Base-by-base conservation (phyloP, 2,888 invertebrate species). In the Trachelus tabidus region DNA sequence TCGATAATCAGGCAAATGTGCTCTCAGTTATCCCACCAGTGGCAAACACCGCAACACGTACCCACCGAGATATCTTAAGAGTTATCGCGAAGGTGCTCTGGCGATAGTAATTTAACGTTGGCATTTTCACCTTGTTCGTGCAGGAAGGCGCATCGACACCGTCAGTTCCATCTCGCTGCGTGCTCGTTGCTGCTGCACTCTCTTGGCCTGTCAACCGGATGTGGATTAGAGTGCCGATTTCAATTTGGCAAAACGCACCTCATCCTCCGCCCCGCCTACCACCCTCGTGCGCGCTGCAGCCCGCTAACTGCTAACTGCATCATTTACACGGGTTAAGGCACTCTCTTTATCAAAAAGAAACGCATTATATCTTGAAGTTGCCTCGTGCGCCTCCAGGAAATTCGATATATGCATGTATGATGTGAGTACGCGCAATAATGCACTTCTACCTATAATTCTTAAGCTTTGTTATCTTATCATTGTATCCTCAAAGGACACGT, bases 201-300 rank as follows among this genome's bases (percentile, higher is more conserved):
- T 73, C 76, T 80, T 56, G 56, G 79, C 69, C 80, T 78, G 31
- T 79, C 78, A 80, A 79, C 79, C 80, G 77, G 77, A 75, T 76
- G 75, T 75, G 73, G 78, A 76, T 78, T 79, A 77, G 76, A 77
- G 79, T 56, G 75, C 73, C 73, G 80, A 78, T 78, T 76, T 78
- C 76, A 80, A 80, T 80, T 80, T 77, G 77, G 75, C 77, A 78
- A 33, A 35, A 37, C 31, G 75, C 75, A 75, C 40, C 56, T 56
- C 56, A 56, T 56, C 56, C 56, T 56, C 56, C 56, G 56, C 9
- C 56, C 56, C 56, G 56, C 56, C 23, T 56, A 56, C 23, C 56
- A 56, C 56, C 56, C 56, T 56, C 56, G 15, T 56, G 9, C 9
- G 23, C 56, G 23, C 23, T 56, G 56, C 23, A 56, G 56, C 56